phyloP scores from a whole-genome alignment of 1,140 invertebrate species.

The Drosophila azteca region DNA sequence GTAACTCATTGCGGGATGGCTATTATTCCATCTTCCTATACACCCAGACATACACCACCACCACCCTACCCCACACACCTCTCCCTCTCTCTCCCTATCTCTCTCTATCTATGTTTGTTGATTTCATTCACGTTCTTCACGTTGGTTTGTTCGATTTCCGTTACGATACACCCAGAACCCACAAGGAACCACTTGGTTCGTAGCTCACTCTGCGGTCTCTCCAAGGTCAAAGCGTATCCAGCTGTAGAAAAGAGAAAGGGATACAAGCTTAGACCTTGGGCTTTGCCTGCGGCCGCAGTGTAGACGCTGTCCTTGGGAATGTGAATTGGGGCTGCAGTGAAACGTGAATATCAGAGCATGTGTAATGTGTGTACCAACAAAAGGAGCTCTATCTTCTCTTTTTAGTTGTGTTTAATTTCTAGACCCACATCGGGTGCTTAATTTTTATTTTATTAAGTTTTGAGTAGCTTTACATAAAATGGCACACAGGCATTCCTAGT shows the following conservation, averaged over 20 bases:
- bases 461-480: conserved; percentile 75
- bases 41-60: conserved; percentile 7
- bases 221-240: no score
- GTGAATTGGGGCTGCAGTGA: no score
- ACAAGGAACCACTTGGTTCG: background rate
- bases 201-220: conserved; percentile 3
- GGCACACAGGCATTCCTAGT: conserved; percentile 64
- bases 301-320: no score
- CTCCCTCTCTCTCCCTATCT: no score
- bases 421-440: background rate
- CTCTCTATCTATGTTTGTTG: conserved; percentile 25
- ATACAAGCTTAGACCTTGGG: no score
- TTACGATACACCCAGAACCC: background rate
- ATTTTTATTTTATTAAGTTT: conserved; percentile 48
- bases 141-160: conserved; percentile 40
- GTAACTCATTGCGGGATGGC: conserved; percentile 91
- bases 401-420: background rate
- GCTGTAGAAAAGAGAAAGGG: no score
- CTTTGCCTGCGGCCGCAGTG: no score
- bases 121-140: conserved; percentile 31
- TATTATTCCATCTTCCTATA: conserved; percentile 60
- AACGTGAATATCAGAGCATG: no score
- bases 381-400: no score
- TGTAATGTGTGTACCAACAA: no score
- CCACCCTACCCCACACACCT: conserved; percentile 14